Evolutionary conservation across 1,140 invertebrate genomes (phyloP), one percentile per base, ranked within the genome.

Genomic region (Cotesia chilonis): DNA sequence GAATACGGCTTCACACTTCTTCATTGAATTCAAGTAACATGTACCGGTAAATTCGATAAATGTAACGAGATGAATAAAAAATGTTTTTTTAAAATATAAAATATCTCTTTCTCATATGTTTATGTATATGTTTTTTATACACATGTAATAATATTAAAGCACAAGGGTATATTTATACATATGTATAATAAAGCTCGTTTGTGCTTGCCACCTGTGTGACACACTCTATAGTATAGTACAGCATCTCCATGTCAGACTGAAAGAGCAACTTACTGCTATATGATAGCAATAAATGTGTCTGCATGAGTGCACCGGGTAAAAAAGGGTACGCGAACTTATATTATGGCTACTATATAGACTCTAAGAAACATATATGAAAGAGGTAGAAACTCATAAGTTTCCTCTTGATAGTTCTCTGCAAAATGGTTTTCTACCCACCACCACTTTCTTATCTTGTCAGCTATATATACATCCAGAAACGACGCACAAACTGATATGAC

Each of bases 31-130:
- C 37, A 57, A 59, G 37, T 17, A 37, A 57, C 52, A n/a, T 47
- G 57, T 70, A 4, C 17, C 55, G 37, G 68, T 28, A 70, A 70
- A 72, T 52, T 72, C 70, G 70, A 72, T 72, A 66, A 72, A 37
- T 63, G 35, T 35, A 57, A 72, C 63, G 59, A 64, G 63, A 47
- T 35, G 10, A 14, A 51, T 41, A 36, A 72, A 71, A 72, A 72
- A 47, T 47, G 10, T 72, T 57, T 66, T 72, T 72, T 66, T 61
- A 61, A 72, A 66, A 57, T 57, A 28, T 20, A 28, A 28, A 28
- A 28, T 28, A 28, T 28, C 3, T 28, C 28, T 17, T n/a, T n/a
- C 38, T 20, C 60, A 12, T 47, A 14, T 70, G 59, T 59, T 36
- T 37, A 61, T 65, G 37, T 57, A 17, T 57, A 57, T 20, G 4